A percentile compares a stretch with the other conserved stretches of the same genome.
Conservation (phyloP, 2,797 vertebrate genomes). For the Silurus lanzhouensis region DNA sequence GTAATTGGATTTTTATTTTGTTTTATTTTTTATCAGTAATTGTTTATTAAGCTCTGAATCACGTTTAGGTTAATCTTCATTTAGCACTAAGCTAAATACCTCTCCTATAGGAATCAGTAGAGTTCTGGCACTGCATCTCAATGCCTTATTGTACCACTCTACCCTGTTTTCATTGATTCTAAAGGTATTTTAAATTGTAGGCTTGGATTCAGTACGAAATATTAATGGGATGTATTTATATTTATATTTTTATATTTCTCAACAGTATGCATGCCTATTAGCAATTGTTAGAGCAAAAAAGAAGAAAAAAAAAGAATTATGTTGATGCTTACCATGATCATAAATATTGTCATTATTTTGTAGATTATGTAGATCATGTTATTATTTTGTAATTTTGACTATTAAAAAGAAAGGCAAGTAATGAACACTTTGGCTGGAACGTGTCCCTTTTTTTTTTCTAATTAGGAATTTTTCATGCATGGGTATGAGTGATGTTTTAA, state of each 20-base stretch:
- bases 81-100: constrained; percentile 76
- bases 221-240: constrained; percentile 85
- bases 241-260: constrained; percentile 88
- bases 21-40: constrained; percentile 59
- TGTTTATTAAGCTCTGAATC: constrained; percentile 44
- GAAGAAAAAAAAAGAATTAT: constrained; percentile 43
- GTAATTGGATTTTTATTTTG: constrained; percentile 62
- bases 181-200: constrained; percentile 80
- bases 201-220: constrained; percentile 77
- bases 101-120: constrained; percentile 77
- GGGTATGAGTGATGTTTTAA: background rate
- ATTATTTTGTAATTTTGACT: constrained; percentile 85
- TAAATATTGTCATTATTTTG: constrained; percentile 78
- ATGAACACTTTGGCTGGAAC: constrained; percentile 57
- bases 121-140: constrained; percentile 81
- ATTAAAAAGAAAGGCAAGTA: constrained; percentile 78
- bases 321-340: constrained; percentile 77
- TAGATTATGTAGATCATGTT: constrained; percentile 80
- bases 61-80: constrained; percentile 60
- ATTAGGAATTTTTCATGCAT: background rate
- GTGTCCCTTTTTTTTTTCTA: background rate
- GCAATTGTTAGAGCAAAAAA: constrained; percentile 75
- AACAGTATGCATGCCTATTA: constrained; percentile 82
- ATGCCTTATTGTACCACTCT: constrained; percentile 82
- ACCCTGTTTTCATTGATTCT: constrained; percentile 78